A percentile compares a stretch with the other conserved stretches of the same genome.
Evolutionary conservation across 2,888 invertebrate species (phyloP).

Genomic region (Apeira syringaria): DNA sequence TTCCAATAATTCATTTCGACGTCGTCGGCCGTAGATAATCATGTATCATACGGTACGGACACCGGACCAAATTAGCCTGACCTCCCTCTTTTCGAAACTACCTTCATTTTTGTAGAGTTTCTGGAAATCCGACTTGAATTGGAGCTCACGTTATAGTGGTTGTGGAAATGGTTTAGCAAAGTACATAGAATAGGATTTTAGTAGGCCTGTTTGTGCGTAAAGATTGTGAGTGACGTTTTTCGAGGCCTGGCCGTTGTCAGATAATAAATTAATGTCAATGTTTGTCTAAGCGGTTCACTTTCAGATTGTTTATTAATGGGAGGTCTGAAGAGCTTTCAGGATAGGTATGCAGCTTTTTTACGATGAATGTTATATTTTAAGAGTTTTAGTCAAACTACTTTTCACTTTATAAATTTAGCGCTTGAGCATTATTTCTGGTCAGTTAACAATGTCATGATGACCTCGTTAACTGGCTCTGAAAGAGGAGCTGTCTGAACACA

Average conservation of each 20-base stretch:
- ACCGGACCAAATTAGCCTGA: conserved; percentile 51
- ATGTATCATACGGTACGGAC: conserved; percentile 75
- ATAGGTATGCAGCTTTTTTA: no score
- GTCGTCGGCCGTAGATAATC: conserved; percentile 78
- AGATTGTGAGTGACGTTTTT: conserved; percentile 69
- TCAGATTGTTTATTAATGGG: no score
- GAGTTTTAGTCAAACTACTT: no score
- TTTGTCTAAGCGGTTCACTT: conserved; percentile 23
- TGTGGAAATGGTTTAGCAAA: conserved; percentile 59
- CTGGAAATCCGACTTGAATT: conserved; percentile 18
- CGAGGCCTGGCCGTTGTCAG: conserved; percentile 32
- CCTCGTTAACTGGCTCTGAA: no score
- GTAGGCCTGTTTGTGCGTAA: conserved; percentile 66
- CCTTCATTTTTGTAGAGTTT: conserved; percentile 29
- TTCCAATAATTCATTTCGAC: conserved; percentile 82
- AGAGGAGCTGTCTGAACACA: no score
- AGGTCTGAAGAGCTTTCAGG: no score
- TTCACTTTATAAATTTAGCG: no score
- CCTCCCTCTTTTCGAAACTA: conserved; percentile 43
- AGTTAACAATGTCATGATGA: no score
- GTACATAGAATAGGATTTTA: conserved; percentile 55
- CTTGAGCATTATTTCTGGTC: no score
- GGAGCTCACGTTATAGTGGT: conserved; percentile 40
- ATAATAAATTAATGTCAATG: conserved; percentile 44
- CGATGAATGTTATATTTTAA: no score